phyloP scores from a whole-genome alignment of 2,888 invertebrate genomes.

The Andricus curvator region DNA sequence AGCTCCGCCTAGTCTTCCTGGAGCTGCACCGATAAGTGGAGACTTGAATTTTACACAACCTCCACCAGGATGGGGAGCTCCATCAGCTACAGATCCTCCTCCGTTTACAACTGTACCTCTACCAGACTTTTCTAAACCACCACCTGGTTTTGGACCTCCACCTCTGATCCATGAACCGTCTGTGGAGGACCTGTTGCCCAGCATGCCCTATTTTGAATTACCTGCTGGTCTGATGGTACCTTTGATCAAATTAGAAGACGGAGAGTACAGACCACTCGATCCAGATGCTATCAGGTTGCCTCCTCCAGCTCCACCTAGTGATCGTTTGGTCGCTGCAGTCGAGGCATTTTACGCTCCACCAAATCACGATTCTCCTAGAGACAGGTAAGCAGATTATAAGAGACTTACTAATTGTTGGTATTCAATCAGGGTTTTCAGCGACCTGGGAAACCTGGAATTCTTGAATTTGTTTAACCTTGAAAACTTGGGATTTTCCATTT shows the following conservation, averaged over 20 bases:
- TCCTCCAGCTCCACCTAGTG: constrained; percentile 96
- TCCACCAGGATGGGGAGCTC: constrained; percentile 81
- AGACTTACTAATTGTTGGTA: neutral
- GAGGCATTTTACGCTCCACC: constrained; percentile 98
- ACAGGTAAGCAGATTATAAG: constrained; percentile 82
- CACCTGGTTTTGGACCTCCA: constrained; percentile 86
- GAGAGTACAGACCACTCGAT: constrained; percentile 93
- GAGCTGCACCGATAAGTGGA: constrained; percentile 80
- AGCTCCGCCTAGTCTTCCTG: constrained; percentile 68
- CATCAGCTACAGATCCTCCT: constrained; percentile 66
- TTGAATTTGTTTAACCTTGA: too few relatives aligned
- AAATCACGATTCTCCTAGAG: constrained; percentile 95
- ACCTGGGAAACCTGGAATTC: too few relatives aligned
- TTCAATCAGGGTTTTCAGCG: too few relatives aligned
- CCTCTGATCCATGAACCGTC: constrained; percentile 77
- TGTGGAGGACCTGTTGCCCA: constrained; percentile 90
- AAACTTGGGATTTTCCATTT: too few relatives aligned
- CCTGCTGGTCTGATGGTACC: constrained; percentile 99
- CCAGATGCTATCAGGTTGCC: constrained; percentile 94
- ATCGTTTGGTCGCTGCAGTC: constrained; percentile 94
- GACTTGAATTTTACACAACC: constrained; percentile 80
- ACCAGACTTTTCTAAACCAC: constrained; percentile 92
- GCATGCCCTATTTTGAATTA: constrained; percentile 96
- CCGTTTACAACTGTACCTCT: constrained; percentile 75
- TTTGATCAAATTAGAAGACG: constrained; percentile 95